Evolutionary conservation across 2,888 invertebrate species (phyloP).

Genomic region (Tryphoninae sp.): DNA sequence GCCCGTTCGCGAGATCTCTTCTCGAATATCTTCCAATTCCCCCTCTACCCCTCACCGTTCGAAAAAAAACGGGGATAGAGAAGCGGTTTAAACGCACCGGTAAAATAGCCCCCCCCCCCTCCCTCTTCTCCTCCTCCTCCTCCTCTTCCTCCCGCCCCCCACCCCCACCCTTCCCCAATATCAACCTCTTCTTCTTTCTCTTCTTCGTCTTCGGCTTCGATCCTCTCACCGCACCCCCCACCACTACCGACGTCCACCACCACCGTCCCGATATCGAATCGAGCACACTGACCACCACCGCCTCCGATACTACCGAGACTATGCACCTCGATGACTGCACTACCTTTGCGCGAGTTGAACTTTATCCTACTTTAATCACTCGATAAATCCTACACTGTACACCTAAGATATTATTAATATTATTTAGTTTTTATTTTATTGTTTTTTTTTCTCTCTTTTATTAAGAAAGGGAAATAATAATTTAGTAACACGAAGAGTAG

Average conservation of each 20-base stretch:
- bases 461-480: too few species aligned
- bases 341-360: neutral
- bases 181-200: slow-evolving; percentile 1
- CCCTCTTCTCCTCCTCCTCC: neutral
- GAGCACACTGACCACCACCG: slow-evolving; percentile 23
- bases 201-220: slow-evolving; percentile 11
- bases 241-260: slow-evolving; percentile 41
- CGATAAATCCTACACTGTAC: neutral
- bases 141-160: slow-evolving; percentile 36
- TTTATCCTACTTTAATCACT: neutral
- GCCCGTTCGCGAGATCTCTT: slow-evolving; percentile 64
- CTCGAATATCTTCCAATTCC: slow-evolving; percentile 57
- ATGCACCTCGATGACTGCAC: neutral
- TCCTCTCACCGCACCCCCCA: slow-evolving; percentile 58
- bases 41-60: slow-evolving; percentile 53
- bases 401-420: neutral
- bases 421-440: neutral
- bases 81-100: slow-evolving; percentile 22
- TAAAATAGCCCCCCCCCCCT: slow-evolving; percentile 35
- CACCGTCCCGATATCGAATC: slow-evolving; percentile 39
- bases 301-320: slow-evolving; percentile 32
- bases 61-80: slow-evolving; percentile 41
- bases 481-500: too few species aligned
- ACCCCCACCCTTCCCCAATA: slow-evolving; percentile 45
- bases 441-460: too few species aligned